phyloP scores from a whole-genome alignment of 1,140 invertebrate species.

The Melanaphis sacchari region DNA sequence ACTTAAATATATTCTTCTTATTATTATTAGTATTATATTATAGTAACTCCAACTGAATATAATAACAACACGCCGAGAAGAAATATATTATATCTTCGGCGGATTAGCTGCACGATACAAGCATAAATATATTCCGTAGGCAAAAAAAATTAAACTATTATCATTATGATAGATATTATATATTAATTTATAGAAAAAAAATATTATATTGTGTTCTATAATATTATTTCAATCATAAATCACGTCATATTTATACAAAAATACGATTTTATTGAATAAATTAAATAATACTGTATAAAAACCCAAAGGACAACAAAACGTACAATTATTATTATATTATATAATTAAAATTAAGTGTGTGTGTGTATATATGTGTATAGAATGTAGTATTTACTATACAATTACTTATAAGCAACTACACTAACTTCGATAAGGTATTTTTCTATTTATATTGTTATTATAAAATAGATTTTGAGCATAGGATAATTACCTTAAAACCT shows the following conservation, averaged over 20 bases:
- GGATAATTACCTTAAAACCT: too few species aligned
- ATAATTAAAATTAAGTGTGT: background rate
- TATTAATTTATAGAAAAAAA: background rate
- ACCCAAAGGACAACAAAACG: background rate
- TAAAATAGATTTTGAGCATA: background rate
- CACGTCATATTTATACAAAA: background rate
- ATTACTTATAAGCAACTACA: background rate
- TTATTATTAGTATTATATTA: background rate
- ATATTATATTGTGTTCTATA: too few species aligned
- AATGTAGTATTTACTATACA: background rate
- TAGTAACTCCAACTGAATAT: background rate
- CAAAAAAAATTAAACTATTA: background rate
- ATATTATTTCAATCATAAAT: background rate
- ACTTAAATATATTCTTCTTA: too few species aligned
- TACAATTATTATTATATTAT: background rate
- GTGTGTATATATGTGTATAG: too few species aligned
- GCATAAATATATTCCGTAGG: background rate
- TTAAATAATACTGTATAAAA: background rate
- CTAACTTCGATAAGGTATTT: background rate
- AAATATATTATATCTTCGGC: background rate
- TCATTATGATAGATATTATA: background rate
- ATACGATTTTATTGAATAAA: background rate
- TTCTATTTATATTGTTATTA: background rate
- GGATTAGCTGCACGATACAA: background rate
- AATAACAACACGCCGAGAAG: background rate